Percentiles rank a stretch among this genome's conserved stretches.
These are phyloP conservation scores for Piezodorus guildinii DNA, from an alignment of 1,140 invertebrate genomes.

Conservation along the genomic window DNA sequence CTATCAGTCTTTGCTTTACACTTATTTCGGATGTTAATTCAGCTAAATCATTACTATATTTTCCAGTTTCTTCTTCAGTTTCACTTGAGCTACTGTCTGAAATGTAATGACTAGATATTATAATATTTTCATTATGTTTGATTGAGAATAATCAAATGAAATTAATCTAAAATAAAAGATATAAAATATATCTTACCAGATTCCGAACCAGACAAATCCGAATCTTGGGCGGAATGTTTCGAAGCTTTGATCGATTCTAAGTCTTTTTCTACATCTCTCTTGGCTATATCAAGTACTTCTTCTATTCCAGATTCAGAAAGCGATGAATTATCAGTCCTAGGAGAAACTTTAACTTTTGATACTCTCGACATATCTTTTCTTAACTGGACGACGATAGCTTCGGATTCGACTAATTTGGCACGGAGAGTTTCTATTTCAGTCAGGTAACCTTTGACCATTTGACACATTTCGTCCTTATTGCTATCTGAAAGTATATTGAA, in stretches of 20 bases:
- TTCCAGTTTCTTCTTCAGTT: slow-evolving; percentile 35
- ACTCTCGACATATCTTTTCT: slow-evolving; percentile 38
- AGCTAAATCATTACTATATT: slow-evolving; percentile 57
- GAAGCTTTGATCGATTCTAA: slow-evolving; percentile 35
- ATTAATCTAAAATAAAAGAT: not conserved
- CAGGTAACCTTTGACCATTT: slow-evolving; percentile 70
- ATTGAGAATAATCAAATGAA: too few relatives aligned
- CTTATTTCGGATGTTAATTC: slow-evolving; percentile 81
- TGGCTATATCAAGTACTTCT: slow-evolving; percentile 40
- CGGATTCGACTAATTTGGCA: slow-evolving; percentile 76
- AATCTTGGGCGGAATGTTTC: not conserved
- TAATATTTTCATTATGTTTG: too few relatives aligned
- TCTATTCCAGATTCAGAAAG: slow-evolving; percentile 14
- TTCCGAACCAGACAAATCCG: slow-evolving; percentile 37
- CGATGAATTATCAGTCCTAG: slow-evolving; percentile 11
- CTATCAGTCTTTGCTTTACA: slow-evolving; percentile 83
- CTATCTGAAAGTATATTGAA: slow-evolving; percentile 24
- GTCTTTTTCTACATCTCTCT: slow-evolving; percentile 41
- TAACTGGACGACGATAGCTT: slow-evolving; percentile 68
- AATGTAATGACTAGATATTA: not conserved
- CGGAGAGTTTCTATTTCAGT: slow-evolving; percentile 84
- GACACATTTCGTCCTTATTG: slow-evolving; percentile 39
- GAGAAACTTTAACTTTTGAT: slow-evolving; percentile 23
- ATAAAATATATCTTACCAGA: slow-evolving; percentile 11
- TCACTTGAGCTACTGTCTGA: slow-evolving; percentile 37